Percentiles rank a stretch among this genome's conserved stretches.
These are phyloP conservation scores for Drosophila prostipennis DNA, from an alignment of 2,888 invertebrate genomes.

Conservation along the genomic window DNA sequence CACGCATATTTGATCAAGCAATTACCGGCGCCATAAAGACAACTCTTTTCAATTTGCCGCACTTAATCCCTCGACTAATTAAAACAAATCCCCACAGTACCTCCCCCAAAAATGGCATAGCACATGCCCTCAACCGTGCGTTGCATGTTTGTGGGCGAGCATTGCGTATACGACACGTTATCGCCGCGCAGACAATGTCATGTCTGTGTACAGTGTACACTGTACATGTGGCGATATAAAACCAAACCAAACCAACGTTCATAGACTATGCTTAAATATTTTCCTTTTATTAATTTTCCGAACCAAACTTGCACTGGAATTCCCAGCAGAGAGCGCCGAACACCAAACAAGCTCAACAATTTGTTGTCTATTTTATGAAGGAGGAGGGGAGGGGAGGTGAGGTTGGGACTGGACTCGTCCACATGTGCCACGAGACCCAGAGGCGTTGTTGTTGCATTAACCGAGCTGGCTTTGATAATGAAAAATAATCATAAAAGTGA, in stretches of 20 bases:
- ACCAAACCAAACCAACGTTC: neutral
- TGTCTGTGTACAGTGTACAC: constrained; percentile 12
- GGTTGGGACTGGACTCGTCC: constrained; percentile 5
- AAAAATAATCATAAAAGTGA: constrained; percentile 57
- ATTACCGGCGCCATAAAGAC: constrained; percentile 16
- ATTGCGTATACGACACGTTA: constrained; percentile 66
- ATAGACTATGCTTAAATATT: constrained; percentile 59
- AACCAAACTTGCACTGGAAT: constrained; percentile 23
- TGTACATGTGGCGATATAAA: constrained; percentile 39
- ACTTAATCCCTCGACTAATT: constrained; percentile 62
- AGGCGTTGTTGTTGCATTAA: constrained; percentile 32
- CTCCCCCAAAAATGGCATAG: constrained; percentile 15
- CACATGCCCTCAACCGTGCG: neutral
- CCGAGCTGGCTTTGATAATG: constrained; percentile 50
- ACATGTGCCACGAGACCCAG: constrained; percentile 27
- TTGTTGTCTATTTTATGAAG: constrained; percentile 51
- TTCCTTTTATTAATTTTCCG: constrained; percentile 66
- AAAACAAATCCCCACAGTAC: constrained; percentile 60
- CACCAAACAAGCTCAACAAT: constrained; percentile 61
- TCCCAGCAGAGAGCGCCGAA: constrained; percentile 24
- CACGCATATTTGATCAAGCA: constrained; percentile 30
- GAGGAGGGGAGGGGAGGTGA: neutral
- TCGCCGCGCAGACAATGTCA: constrained; percentile 43
- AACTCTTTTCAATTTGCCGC: constrained; percentile 55
- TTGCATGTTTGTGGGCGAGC: constrained; percentile 22